These are phyloP conservation scores for Beaufortia kweichowensis DNA, from an alignment of 2,113 vertebrate species.

Conservation along the genomic window DNA sequence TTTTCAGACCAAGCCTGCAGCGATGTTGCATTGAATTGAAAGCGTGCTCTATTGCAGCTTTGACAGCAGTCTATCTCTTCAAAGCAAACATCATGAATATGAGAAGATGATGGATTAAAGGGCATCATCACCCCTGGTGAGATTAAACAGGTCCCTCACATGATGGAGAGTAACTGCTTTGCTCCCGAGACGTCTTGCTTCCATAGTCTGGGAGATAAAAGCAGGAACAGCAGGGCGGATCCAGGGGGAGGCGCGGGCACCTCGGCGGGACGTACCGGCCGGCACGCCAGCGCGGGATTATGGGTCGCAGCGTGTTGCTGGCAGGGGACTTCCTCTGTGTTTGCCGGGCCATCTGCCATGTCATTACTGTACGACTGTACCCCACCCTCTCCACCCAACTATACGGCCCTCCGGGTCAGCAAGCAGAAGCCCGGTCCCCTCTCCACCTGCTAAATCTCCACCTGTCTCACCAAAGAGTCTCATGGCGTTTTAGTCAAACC, in stretches of 20 bases:
- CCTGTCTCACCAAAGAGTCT: not conserved
- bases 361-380: constrained; percentile 13
- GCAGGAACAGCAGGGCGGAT: not conserved
- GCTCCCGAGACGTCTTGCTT: constrained; percentile 20
- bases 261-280: not conserved
- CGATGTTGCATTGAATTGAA: not conserved
- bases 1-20: not conserved
- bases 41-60: not conserved
- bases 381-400: not conserved
- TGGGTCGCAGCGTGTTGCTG: constrained; percentile 8
- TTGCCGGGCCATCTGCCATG: constrained; percentile 37
- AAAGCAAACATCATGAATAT: constrained; percentile 43
- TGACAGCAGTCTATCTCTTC: constrained; percentile 25
- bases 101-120: constrained; percentile 44
- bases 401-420: constrained; percentile 7
- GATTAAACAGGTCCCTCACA: constrained; percentile 41
- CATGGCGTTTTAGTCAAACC: not conserved
- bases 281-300: constrained; percentile 41
- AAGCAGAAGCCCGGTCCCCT: constrained; percentile 2
- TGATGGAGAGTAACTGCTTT: not conserved
- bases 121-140: constrained; percentile 24
- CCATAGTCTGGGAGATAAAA: constrained; percentile 49
- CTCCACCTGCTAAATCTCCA: constrained; percentile 13
- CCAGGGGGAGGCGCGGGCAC: constrained; percentile 6
- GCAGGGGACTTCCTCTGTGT: constrained; percentile 36